Percentiles rank a stretch among this genome's conserved stretches.
phyloP scores from a whole-genome alignment of 2,113 vertebrate genomes.

The Tricholaema leucomelas region DNA sequence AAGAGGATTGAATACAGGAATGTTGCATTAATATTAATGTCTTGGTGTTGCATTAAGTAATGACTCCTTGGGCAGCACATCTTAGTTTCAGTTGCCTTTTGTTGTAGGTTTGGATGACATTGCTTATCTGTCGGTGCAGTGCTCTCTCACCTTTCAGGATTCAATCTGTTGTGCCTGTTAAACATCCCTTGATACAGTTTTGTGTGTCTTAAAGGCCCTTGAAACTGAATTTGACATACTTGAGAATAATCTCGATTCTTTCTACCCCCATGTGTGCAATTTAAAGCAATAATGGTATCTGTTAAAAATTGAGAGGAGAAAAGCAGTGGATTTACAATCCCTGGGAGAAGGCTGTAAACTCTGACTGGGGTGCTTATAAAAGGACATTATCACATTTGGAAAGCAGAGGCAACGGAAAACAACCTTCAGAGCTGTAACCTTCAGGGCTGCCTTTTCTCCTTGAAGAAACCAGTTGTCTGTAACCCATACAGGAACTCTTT shows the following conservation, averaged over 20 bases:
- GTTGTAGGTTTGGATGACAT: neutral
- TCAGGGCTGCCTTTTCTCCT: slow-evolving; percentile 26
- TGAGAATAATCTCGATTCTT: slow-evolving; percentile 41
- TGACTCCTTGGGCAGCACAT: neutral
- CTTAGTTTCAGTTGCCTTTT: neutral
- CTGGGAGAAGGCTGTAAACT: slow-evolving; percentile 56
- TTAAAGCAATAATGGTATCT: slow-evolving; percentile 58
- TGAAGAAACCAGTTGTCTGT: neutral
- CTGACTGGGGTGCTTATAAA: slow-evolving; percentile 50
- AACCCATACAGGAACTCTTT: neutral
- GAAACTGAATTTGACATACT: slow-evolving; percentile 57
- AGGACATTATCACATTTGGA: slow-evolving; percentile 36
- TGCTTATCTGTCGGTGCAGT: neutral
- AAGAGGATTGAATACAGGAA: neutral
- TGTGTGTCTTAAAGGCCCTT: slow-evolving; percentile 45
- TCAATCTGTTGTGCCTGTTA: slow-evolving; percentile 18
- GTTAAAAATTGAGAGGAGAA: slow-evolving; percentile 57
- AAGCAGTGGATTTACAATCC: slow-evolving; percentile 66
- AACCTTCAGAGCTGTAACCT: slow-evolving; percentile 43
- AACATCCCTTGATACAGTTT: slow-evolving; percentile 25
- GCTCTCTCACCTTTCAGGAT: slow-evolving; percentile 11
- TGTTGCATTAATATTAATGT: neutral
- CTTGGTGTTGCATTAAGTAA: neutral
- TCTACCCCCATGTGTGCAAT: slow-evolving; percentile 51
- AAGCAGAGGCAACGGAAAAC: slow-evolving; percentile 39